Conservation (phyloP, 2,888 invertebrate genomes). For the Helicoverpa assulta region DNA sequence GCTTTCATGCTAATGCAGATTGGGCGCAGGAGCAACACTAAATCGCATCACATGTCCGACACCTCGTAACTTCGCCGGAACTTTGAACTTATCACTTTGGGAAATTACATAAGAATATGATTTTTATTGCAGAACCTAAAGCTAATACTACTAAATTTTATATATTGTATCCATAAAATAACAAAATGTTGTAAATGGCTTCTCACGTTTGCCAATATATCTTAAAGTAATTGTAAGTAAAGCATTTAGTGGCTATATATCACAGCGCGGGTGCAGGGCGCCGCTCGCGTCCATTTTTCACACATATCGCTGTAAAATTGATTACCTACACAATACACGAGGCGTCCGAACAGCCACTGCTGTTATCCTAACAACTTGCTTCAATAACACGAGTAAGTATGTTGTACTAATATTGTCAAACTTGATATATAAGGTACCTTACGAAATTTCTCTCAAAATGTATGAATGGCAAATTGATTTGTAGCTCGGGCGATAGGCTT, state of each 20-base stretch:
- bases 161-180: conserved; percentile 24
- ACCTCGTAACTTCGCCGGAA: conserved; percentile 63
- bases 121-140: conserved; percentile 8
- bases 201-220: conserved; percentile 72
- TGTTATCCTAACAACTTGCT: conserved; percentile 47
- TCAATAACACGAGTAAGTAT: conserved; percentile 36
- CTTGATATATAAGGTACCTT: conserved; percentile 22
- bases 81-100: conserved; percentile 46
- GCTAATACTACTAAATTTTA: conserved; percentile 4
- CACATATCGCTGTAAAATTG: conserved; percentile 78
- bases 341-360: conserved; percentile 49
- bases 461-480: conserved; percentile 68
- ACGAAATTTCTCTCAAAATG: conserved; percentile 57
- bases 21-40: conserved; percentile 83
- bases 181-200: conserved; percentile 58
- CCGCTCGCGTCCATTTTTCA: conserved; percentile 77
- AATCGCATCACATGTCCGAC: conserved; percentile 82
- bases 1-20: conserved; percentile 87
- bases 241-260: conserved; percentile 77
- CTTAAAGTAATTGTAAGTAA: conserved; percentile 78
- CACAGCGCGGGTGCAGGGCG: conserved; percentile 70
- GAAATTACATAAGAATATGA: conserved; percentile 21
- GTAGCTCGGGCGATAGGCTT: conserved; percentile 64
- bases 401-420: conserved; percentile 26
- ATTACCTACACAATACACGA: conserved; percentile 69